Evolutionary conservation across 2,113 vertebrate genomes (phyloP).

Genomic region (Hippocampus barbouri): DNA sequence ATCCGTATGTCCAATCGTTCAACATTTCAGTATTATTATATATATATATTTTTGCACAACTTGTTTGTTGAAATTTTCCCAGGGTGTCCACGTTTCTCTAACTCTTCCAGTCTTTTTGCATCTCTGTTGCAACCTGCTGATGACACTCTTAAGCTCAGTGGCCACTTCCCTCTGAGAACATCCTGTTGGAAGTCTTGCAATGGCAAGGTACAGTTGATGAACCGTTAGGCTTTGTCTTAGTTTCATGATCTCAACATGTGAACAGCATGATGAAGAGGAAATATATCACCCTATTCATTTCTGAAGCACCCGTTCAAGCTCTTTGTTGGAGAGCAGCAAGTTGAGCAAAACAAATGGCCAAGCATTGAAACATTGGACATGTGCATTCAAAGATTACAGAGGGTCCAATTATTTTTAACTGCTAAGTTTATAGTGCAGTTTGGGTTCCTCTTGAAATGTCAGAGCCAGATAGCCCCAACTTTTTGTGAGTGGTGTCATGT

Average conservation of each 20-base stretch:
- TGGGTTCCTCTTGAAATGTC: neutral
- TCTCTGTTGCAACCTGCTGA: neutral
- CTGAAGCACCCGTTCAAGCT: neutral
- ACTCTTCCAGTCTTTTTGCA: neutral
- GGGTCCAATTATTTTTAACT: neutral
- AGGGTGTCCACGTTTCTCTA: neutral
- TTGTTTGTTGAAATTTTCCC: neutral
- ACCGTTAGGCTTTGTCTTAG: neutral
- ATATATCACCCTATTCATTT: neutral
- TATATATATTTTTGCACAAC: neutral
- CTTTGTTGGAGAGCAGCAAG: neutral
- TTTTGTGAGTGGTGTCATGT: no score
- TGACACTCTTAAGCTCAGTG: neutral
- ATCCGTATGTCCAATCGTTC: neutral
- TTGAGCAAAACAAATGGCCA: neutral
- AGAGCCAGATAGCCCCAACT: neutral
- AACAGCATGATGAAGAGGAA: neutral
- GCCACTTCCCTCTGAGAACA: constrained; percentile 1
- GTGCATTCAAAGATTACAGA: neutral
- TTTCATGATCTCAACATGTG: neutral
- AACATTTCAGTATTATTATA: neutral
- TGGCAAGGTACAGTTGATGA: neutral
- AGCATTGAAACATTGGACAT: neutral
- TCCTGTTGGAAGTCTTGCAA: constrained; percentile 7
- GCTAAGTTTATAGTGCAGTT: no score